These are phyloP conservation scores for Hymenopus coronatus DNA, from an alignment of 2,888 invertebrate species.

Conservation along the genomic window DNA sequence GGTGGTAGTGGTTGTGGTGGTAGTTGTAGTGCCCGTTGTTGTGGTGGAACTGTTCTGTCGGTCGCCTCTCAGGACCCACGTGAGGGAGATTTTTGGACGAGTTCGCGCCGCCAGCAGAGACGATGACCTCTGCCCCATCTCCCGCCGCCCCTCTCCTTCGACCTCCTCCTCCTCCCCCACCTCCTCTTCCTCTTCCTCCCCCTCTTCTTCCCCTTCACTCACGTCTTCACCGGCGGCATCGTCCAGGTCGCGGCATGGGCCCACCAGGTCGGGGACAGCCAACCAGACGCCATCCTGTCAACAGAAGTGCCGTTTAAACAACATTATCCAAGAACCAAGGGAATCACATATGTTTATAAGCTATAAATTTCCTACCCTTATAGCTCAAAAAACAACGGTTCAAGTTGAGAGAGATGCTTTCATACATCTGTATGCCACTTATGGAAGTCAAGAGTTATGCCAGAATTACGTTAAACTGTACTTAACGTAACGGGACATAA, in stretches of 20 bases:
- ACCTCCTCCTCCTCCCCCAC: constrained; percentile 18
- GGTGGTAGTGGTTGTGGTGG: constrained; percentile 17
- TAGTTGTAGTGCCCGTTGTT: constrained; percentile 27
- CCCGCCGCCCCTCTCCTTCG: constrained; percentile 32
- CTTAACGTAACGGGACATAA: too few relatives aligned
- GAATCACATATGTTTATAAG: too few relatives aligned
- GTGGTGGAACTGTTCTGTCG: constrained; percentile 36
- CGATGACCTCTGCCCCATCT: constrained; percentile 45
- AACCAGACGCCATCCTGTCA: constrained; percentile 26
- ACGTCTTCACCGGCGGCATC: constrained; percentile 22
- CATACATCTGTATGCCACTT: too few relatives aligned
- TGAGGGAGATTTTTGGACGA: constrained; percentile 67
- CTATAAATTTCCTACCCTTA: too few relatives aligned
- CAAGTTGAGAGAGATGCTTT: too few relatives aligned
- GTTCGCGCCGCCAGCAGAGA: constrained; percentile 41
- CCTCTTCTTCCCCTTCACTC: constrained; percentile 21
- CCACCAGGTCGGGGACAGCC: constrained; percentile 33
- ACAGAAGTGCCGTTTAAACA: background rate
- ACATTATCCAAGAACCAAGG: too few relatives aligned
- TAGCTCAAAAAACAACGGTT: too few relatives aligned
- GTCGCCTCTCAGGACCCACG: constrained; percentile 71
- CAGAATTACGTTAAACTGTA: too few relatives aligned
- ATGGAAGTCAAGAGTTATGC: too few relatives aligned
- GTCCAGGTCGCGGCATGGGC: constrained; percentile 31
- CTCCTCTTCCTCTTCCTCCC: constrained; percentile 12